Conservation (phyloP, 2,888 invertebrate genomes). For the Leucophora obtusa region DNA sequence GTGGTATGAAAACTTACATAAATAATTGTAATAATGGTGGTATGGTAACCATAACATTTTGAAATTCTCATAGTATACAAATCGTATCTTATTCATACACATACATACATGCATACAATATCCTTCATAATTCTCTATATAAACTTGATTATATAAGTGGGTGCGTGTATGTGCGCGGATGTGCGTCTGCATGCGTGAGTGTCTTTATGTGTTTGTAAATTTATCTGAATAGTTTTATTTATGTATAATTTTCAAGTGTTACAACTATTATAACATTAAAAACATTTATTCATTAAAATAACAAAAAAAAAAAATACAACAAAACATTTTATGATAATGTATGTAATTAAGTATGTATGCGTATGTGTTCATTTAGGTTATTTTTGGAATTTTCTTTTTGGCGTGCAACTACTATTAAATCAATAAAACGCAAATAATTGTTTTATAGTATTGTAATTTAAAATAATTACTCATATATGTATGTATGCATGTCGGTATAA, state of each 20-base stretch:
- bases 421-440: conserved; percentile 32
- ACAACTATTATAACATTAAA: conserved; percentile 2
- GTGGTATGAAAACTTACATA: background rate
- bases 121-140: conserved; percentile 30
- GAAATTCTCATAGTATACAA: background rate
- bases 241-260: conserved; percentile 19
- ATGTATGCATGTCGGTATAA: background rate
- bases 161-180: background rate
- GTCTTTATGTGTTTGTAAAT: background rate
- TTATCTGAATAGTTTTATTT: background rate
- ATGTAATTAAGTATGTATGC: background rate
- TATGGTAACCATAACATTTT: conserved; percentile 8
- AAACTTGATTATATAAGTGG: conserved; percentile 1
- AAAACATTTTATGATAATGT: background rate
- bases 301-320: no score
- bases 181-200: background rate
- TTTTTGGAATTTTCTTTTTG: conserved; percentile 7
- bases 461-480: conserved; percentile 10
- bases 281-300: conserved; percentile 20
- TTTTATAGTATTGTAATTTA: conserved; percentile 27
- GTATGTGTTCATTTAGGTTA: background rate
- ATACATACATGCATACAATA: background rate
- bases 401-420: conserved; percentile 14
- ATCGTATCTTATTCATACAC: conserved; percentile 14
- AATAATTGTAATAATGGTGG: background rate